Conservation (phyloP, 2,888 invertebrate species). For the Furcula furcula region DNA sequence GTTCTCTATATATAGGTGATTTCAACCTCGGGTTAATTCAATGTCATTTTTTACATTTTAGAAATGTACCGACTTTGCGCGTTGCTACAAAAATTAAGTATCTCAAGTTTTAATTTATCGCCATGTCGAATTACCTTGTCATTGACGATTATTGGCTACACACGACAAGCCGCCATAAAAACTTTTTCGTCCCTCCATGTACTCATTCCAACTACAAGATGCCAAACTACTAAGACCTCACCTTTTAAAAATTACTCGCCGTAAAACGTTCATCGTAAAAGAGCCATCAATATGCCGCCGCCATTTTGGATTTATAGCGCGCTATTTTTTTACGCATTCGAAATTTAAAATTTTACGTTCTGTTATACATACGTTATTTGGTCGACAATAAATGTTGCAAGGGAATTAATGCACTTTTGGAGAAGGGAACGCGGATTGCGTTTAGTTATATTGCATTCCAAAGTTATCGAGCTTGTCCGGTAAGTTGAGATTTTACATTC, state of each 20-base stretch:
- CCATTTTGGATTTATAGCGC: constrained; percentile 56
- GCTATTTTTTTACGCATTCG: constrained; percentile 30
- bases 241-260: constrained; percentile 15
- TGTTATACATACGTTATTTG: constrained; percentile 27
- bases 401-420: constrained; percentile 34
- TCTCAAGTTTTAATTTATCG: no score
- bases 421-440: constrained; percentile 44
- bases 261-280: constrained; percentile 49
- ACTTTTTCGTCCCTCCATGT: constrained; percentile 6
- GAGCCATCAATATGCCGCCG: constrained; percentile 62
- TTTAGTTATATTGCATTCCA: constrained; percentile 38
- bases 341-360: constrained; percentile 40
- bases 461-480: constrained; percentile 38
- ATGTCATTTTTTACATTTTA: no score
- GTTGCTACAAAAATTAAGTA: no score
- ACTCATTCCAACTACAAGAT: constrained; percentile 18
- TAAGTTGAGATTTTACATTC: constrained; percentile 26
- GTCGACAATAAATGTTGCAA: constrained; percentile 46
- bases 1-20: no score
- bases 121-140: constrained; percentile 6
- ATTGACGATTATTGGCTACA: constrained; percentile 11
- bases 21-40: no score
- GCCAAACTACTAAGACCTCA: constrained; percentile 22
- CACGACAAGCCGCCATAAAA: constrained; percentile 28
- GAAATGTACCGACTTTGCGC: no score